Percentiles rank a stretch among this genome's conserved stretches.
Evolutionary conservation across 2,113 vertebrate species (phyloP).

Genomic region (Dicaeum eximium): DNA sequence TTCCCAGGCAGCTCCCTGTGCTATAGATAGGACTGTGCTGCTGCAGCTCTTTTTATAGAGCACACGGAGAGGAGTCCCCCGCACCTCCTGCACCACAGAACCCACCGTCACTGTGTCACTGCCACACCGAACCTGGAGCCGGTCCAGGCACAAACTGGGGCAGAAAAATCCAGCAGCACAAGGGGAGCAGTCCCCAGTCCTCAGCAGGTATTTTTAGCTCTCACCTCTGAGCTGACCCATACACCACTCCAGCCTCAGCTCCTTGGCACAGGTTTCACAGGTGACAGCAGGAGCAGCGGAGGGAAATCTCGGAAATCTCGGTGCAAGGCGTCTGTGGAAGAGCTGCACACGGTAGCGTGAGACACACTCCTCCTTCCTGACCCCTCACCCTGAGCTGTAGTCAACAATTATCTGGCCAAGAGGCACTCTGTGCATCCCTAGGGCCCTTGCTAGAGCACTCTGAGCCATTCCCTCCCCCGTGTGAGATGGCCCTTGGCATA

Average conservation of each 20-base stretch:
- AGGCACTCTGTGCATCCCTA: background rate
- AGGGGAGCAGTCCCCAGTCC: background rate
- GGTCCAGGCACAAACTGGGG: background rate
- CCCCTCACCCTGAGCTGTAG: background rate
- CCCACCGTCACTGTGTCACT: background rate
- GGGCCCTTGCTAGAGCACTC: background rate
- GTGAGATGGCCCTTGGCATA: background rate
- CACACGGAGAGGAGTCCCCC: background rate
- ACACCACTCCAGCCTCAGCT: background rate
- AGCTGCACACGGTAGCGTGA: fast-evolving
- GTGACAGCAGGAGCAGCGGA: background rate
- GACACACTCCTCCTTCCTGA: background rate
- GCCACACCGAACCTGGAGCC: background rate
- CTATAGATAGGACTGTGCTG: constrained; percentile 32
- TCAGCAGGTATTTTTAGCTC: background rate
- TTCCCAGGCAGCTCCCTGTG: constrained; percentile 2
- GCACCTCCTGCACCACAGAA: background rate
- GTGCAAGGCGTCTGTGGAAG: background rate
- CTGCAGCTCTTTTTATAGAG: constrained; percentile 28
- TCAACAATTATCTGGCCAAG: background rate
- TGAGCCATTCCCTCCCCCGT: background rate
- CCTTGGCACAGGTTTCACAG: background rate
- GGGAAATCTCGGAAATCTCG: background rate
- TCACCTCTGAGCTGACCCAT: background rate
- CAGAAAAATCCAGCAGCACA: background rate